phyloP scores from a whole-genome alignment of 1,140 invertebrate species.

The Nebria ingens region DNA sequence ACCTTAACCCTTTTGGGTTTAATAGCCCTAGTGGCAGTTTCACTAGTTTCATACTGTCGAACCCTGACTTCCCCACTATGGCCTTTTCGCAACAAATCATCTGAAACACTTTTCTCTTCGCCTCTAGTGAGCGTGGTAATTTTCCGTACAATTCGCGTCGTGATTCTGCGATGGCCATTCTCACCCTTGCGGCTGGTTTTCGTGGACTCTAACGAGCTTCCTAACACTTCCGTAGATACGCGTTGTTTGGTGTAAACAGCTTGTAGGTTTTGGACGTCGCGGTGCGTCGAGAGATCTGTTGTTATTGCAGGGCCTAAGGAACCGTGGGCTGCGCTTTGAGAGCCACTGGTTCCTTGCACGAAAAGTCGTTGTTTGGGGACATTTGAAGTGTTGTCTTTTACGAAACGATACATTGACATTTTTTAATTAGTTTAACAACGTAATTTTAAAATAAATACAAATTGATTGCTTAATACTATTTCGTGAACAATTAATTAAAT shows the following conservation, averaged over 20 bases:
- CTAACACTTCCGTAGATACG: slow-evolving; percentile 72
- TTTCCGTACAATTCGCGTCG: slow-evolving; percentile 77
- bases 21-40: slow-evolving; percentile 38
- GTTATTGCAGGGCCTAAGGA: slow-evolving; percentile 31
- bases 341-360: slow-evolving; percentile 59
- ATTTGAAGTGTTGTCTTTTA: slow-evolving; percentile 44
- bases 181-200: slow-evolving; percentile 65
- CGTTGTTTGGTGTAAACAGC: slow-evolving; percentile 71
- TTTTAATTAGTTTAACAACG: slow-evolving; percentile 7
- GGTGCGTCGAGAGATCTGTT: slow-evolving; percentile 22
- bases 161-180: slow-evolving; percentile 66
- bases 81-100: slow-evolving; percentile 51
- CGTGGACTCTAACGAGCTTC: slow-evolving; percentile 68
- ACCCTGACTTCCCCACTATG: slow-evolving; percentile 37
- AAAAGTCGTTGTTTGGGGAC: slow-evolving; percentile 51
- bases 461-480: background rate
- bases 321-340: slow-evolving; percentile 38
- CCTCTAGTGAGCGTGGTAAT: slow-evolving; percentile 82
- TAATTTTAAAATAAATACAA: background rate
- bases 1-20: slow-evolving; percentile 50
- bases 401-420: slow-evolving; percentile 64
- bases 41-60: slow-evolving; percentile 36
- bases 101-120: slow-evolving; percentile 64
- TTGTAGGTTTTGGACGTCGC: slow-evolving; percentile 40
- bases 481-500: background rate